Percentiles rank a stretch among this genome's conserved stretches.
Evolutionary conservation across 2,113 vertebrate species (phyloP).

Genomic region (Mustela nigripes): DNA sequence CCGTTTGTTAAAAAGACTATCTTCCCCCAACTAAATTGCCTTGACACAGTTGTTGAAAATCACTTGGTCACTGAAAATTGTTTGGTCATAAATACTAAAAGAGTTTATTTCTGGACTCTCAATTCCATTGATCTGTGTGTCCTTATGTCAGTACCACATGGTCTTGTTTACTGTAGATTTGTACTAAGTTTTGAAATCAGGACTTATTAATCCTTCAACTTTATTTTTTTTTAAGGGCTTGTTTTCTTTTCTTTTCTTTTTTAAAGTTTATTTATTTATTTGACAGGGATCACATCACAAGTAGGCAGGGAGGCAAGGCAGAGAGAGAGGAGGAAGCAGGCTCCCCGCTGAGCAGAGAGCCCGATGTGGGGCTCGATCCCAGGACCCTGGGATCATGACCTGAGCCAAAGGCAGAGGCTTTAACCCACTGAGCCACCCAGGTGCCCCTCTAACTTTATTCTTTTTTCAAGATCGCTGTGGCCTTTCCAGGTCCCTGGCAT

Average conservation of each 20-base stretch:
- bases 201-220: neutral
- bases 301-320: too few species aligned
- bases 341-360: too few species aligned
- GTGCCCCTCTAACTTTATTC: neutral
- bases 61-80: neutral
- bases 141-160: neutral
- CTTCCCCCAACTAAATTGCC: neutral
- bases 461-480: conserved; percentile 32
- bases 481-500: neutral
- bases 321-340: too few species aligned
- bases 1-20: neutral
- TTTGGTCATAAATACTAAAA: neutral
- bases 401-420: too few species aligned
- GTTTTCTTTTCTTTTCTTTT: too few species aligned
- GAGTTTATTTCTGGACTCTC: neutral
- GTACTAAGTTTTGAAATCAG: neutral
- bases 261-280: too few species aligned
- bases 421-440: too few species aligned
- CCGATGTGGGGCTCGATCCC: too few species aligned
- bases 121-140: neutral
- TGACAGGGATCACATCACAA: too few species aligned
- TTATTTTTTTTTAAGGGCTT: neutral
- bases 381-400: too few species aligned
- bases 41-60: neutral
- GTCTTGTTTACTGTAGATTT: neutral